These are phyloP conservation scores for Microtus richardsoni DNA, from an alignment of 2,113 vertebrate species.

Conservation along the genomic window DNA sequence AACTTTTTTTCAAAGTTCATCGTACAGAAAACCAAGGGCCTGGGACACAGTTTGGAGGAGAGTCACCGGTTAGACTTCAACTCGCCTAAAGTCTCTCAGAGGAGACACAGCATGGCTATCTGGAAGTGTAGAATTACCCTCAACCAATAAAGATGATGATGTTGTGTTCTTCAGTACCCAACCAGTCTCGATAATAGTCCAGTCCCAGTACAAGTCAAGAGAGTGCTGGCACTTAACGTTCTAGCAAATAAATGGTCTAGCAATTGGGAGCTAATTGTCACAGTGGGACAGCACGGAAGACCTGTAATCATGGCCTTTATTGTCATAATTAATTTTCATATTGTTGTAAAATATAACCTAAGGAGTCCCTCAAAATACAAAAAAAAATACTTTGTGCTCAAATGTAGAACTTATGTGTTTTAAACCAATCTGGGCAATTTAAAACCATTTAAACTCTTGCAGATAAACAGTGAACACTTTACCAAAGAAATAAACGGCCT, in stretches of 20 bases:
- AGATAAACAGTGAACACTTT: slow-evolving; percentile 76
- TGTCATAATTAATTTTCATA: slow-evolving; percentile 88
- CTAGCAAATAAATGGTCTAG: slow-evolving; percentile 86
- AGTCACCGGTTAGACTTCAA: slow-evolving; percentile 74
- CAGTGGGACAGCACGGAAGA: slow-evolving; percentile 83
- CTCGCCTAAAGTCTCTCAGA: slow-evolving; percentile 65
- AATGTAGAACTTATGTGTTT: slow-evolving; percentile 71
- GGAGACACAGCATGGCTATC: slow-evolving; percentile 79
- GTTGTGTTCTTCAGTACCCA: slow-evolving; percentile 74
- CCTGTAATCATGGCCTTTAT: slow-evolving; percentile 84
- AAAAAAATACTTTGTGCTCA: slow-evolving; percentile 74
- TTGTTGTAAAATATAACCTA: slow-evolving; percentile 87
- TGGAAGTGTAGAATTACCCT: slow-evolving; percentile 77
- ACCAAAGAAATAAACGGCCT: slow-evolving; percentile 67
- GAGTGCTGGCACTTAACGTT: slow-evolving; percentile 78
- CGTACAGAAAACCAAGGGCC: slow-evolving; percentile 66
- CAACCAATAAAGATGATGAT: slow-evolving; percentile 80
- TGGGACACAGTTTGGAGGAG: slow-evolving; percentile 65
- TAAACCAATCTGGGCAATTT: slow-evolving; percentile 81
- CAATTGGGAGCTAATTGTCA: slow-evolving; percentile 88
- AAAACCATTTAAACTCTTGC: slow-evolving; percentile 77
- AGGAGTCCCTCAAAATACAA: slow-evolving; percentile 80
- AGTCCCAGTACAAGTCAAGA: slow-evolving; percentile 83
- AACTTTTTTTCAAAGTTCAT: slow-evolving; percentile 73
- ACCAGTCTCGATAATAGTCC: slow-evolving; percentile 75